A percentile compares a stretch with the other conserved stretches of the same genome.
phyloP scores from a whole-genome alignment of 2,888 invertebrate genomes.

The Ophion ellenae region DNA sequence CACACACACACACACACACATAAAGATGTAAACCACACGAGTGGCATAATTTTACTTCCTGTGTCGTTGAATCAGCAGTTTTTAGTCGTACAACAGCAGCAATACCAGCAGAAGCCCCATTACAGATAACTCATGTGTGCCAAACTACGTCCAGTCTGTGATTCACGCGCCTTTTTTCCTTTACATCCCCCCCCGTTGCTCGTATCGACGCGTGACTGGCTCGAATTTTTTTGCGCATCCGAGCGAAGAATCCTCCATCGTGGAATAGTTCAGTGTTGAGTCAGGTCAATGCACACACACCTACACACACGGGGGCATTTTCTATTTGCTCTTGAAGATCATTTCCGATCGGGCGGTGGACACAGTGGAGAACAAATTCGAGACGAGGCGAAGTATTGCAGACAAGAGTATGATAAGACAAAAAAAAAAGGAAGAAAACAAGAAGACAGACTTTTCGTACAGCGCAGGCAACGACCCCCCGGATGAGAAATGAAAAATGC shows the following conservation, averaged over 20 bases:
- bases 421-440: not conserved
- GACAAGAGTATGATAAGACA: not conserved
- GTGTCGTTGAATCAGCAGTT: conserved; percentile 77
- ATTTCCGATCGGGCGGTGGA: not conserved
- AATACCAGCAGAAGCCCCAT: conserved; percentile 43
- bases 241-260: conserved; percentile 6
- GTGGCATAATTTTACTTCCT: conserved; percentile 73
- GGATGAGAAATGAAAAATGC: conserved; percentile 43
- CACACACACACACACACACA: not conserved
- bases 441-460: conserved; percentile 19
- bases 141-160: conserved; percentile 22
- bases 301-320: not conserved
- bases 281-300: conserved; percentile 14
- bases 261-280: conserved; percentile 1
- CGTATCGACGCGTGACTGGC: conserved; percentile 6
- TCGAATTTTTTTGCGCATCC: not conserved
- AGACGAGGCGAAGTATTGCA: not conserved
- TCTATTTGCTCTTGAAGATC: not conserved
- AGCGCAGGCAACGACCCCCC: conserved; percentile 48
- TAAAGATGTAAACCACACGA: conserved; percentile 44
- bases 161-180: conserved; percentile 38
- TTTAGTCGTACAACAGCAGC: conserved; percentile 50
- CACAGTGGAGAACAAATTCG: not conserved
- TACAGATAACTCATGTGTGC: conserved; percentile 4
- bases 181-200: not conserved